A percentile compares a stretch with the other conserved stretches of the same genome.
Evolutionary conservation across 2,113 vertebrate genomes (phyloP).

Genomic region (Pteropus alecto): DNA sequence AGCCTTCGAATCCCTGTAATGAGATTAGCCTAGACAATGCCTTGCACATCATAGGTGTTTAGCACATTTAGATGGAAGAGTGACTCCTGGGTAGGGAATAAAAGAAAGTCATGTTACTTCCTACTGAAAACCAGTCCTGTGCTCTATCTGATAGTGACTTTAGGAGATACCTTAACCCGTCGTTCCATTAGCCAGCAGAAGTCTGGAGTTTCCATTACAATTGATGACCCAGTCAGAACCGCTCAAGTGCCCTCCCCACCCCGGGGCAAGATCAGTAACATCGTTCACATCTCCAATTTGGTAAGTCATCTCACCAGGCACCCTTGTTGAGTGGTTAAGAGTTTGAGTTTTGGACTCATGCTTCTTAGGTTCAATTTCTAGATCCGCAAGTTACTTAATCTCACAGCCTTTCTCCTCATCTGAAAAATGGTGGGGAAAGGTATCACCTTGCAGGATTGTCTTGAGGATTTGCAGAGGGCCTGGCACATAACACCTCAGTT

Average conservation of each 20-base stretch:
- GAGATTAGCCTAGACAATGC: background rate
- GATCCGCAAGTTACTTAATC: background rate
- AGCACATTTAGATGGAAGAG: background rate
- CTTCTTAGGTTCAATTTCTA: background rate
- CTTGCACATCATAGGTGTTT: background rate
- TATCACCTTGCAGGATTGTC: background rate
- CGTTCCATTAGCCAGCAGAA: constrained; percentile 94
- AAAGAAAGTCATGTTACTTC: background rate
- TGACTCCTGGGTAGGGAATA: background rate
- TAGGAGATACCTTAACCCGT: constrained; percentile 89
- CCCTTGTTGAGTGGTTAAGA: background rate
- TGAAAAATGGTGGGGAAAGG: background rate
- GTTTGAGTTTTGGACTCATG: background rate
- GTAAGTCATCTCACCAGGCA: constrained; percentile 76
- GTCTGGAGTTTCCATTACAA: constrained; percentile 91
- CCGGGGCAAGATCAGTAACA: constrained; percentile 87
- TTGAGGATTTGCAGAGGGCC: background rate
- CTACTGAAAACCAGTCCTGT: background rate
- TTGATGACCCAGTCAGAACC: constrained; percentile 90
- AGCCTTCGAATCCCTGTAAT: background rate
- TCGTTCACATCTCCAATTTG: constrained; percentile 93
- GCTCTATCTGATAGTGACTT: constrained; percentile 81
- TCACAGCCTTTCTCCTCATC: background rate
- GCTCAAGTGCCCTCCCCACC: constrained; percentile 89
- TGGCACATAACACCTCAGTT: background rate